Base-by-base conservation (phyloP, 2,113 vertebrate species). In the Sminthopsis crassicaudata region DNA sequence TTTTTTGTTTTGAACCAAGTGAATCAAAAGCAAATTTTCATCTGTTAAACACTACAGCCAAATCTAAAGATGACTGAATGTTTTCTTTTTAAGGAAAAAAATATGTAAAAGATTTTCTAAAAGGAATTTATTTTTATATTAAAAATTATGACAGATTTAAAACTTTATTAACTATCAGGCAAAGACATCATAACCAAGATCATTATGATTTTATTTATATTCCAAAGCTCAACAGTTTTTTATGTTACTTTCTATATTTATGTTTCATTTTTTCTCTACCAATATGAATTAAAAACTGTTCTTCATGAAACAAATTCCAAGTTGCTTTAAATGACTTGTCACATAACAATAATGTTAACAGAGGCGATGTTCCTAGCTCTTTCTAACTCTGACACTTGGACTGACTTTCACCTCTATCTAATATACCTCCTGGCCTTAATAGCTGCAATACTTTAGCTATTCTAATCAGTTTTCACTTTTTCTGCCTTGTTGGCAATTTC, bases 11-110 rank as follows among this genome's bases (percentile, higher is more conserved):
- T 53, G 50, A 23, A 6, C 25, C 92, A 93, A 95, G 26, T 91
- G 84, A 97, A 96, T 93, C 55, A 93, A 96, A 95, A 53, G 30
- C 48, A 95, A 76, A 94, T 2, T 91, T 3, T 42, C 54, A 95
- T 89, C 60, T 95, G 52, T 53, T 95, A 89, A 92, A 54, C 3
- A 54, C 90, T 93, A 96, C 16, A 96, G 50, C 93, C 25, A 94
- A 95, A 84, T 52, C 26, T 97, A 95, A 96, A 97, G 54, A 89
- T 91, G 91, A 94, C 46, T 1, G 42, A 94, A 60, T 92, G 3
- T 11, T 26, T 48, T 4, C 48, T 50, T 50, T 46, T 46, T 48
- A 90, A 10, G 23, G 48, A 48, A 48, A 11, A 48, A 90, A 90
- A 90, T 48, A 90, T 93, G 55, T 48, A 96, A 97, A 93, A 90